phyloP scores from a whole-genome alignment of 1,140 invertebrate genomes.

The Lepidotrigona ventralis region DNA sequence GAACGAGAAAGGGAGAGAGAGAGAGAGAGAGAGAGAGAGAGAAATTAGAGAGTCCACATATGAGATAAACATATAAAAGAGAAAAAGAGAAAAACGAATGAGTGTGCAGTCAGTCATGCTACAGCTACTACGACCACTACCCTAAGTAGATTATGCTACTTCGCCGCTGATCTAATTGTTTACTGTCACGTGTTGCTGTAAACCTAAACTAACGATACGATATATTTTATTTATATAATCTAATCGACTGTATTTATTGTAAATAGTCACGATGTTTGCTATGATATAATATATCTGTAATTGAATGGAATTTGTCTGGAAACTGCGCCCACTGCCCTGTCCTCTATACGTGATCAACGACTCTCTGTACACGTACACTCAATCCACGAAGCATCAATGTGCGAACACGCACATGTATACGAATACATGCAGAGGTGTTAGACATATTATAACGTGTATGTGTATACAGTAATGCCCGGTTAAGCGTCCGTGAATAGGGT shows the following conservation, averaged over 20 bases:
- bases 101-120: conserved; percentile 66
- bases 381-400: background rate
- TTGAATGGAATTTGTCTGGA: conserved; percentile 71
- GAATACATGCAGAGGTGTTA: conserved; percentile 8
- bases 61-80: conserved; percentile 4
- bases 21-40: background rate
- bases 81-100: conserved; percentile 29
- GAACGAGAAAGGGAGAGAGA: background rate
- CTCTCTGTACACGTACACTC: background rate
- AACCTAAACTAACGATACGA: conserved; percentile 76
- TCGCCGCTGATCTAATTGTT: conserved; percentile 78
- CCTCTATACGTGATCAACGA: conserved; percentile 25
- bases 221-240: conserved; percentile 79
- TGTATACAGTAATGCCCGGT: conserved; percentile 7
- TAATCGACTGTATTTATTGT: conserved; percentile 78
- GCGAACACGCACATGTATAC: background rate
- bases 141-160: conserved; percentile 75
- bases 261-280: conserved; percentile 79
- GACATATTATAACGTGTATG: conserved; percentile 24
- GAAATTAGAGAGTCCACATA: background rate
- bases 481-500: background rate
- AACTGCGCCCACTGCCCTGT: conserved; percentile 56
- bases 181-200: conserved; percentile 78
- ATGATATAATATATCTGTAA: conserved; percentile 78
- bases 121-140: conserved; percentile 76